Evolutionary conservation across 53 echinoderm and acorn worm species (phyloP).

Genomic region (Holothuria leucospilota): DNA sequence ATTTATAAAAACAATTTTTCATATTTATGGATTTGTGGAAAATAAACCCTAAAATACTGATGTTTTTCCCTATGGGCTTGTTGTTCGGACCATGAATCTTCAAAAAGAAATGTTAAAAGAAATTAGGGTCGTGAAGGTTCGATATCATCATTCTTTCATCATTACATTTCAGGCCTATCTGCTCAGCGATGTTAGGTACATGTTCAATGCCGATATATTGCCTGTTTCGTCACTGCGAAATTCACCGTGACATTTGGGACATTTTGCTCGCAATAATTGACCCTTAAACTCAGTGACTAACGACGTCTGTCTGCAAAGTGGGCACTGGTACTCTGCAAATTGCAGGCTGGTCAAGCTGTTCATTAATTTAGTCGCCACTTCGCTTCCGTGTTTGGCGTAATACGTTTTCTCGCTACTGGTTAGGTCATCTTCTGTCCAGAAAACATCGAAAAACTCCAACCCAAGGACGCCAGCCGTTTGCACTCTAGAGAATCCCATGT

Average conservation of each 20-base stretch:
- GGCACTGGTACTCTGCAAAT: not conserved
- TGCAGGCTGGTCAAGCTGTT: not conserved
- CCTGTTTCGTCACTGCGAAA: too few relatives aligned
- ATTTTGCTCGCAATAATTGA: not conserved
- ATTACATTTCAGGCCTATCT: not conserved
- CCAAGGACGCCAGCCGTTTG: conserved; percentile 7
- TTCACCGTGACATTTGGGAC: not conserved
- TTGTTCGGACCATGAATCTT: too few relatives aligned
- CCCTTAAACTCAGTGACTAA: not conserved
- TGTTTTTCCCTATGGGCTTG: too few relatives aligned
- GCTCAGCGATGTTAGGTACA: conserved; percentile 4
- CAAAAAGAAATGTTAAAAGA: too few relatives aligned
- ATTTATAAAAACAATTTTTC: too few relatives aligned
- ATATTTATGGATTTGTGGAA: too few relatives aligned
- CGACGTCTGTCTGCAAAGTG: not conserved
- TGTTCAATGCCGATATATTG: not conserved
- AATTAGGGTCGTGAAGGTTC: too few relatives aligned
- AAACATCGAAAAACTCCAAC: conserved; percentile 6
- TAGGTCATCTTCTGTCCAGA: not conserved
- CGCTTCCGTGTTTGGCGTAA: not conserved
- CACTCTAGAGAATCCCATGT: conserved; percentile 47
- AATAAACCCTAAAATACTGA: too few relatives aligned
- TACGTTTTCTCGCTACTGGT: not conserved
- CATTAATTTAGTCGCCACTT: not conserved
- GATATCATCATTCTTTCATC: too few relatives aligned